Conservation (phyloP, 2,797 vertebrate species). For the Amblyopsis hoosieri region DNA sequence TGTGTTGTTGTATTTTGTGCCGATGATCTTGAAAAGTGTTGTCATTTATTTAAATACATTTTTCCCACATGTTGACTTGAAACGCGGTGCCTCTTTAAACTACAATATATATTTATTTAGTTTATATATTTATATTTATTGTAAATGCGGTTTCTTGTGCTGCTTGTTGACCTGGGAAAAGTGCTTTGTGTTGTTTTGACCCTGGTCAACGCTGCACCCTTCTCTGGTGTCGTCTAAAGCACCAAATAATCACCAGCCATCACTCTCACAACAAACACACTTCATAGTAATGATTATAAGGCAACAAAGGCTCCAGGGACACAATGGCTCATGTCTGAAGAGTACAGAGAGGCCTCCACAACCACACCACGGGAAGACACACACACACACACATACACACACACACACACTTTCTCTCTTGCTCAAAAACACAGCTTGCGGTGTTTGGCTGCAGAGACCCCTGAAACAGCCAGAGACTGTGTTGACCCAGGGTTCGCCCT, state of each 20-base stretch:
- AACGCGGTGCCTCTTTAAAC: no score
- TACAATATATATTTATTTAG: no score
- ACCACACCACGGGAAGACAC: slow-evolving; percentile 22
- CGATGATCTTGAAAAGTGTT: no score
- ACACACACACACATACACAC: slow-evolving; percentile 19
- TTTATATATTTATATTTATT: background rate
- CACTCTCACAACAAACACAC: slow-evolving; percentile 55
- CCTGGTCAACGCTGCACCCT: slow-evolving; percentile 18
- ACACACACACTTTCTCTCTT: slow-evolving; percentile 13
- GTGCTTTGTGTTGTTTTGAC: slow-evolving; percentile 23
- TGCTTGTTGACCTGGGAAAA: slow-evolving; percentile 2
- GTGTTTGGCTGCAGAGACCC: slow-evolving; percentile 35
- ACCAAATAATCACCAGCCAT: slow-evolving; percentile 36
- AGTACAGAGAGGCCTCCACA: slow-evolving; percentile 46
- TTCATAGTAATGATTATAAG: slow-evolving; percentile 49
- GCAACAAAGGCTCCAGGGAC: slow-evolving; percentile 59
- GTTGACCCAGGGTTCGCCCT: slow-evolving; percentile 69
- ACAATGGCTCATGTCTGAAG: slow-evolving; percentile 61
- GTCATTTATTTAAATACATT: no score
- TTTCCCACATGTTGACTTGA: no score
- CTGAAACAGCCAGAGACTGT: slow-evolving; percentile 48
- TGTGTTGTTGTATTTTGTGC: no score
- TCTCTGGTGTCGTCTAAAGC: slow-evolving; percentile 35
- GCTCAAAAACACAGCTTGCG: slow-evolving; percentile 23
- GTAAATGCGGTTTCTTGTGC: background rate